Base-by-base conservation (phyloP, 2,797 vertebrate species). In the Neoniphon sammara region DNA sequence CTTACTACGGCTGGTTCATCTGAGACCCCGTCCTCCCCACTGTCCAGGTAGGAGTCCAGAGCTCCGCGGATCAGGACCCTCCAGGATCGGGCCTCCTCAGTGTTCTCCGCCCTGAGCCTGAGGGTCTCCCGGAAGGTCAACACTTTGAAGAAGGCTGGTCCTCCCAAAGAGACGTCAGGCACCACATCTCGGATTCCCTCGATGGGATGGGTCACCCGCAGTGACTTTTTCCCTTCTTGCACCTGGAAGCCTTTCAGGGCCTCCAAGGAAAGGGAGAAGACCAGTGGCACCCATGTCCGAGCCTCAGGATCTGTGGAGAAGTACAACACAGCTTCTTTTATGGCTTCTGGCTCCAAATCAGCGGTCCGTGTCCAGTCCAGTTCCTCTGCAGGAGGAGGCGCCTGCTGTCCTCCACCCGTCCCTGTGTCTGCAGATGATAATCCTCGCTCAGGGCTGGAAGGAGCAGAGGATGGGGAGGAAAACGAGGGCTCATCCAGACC, bases 201-300 rank as follows among this genome's bases (percentile, higher is more conserved):
- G 0, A 97, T 94, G 2, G 92, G 87, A 0, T 95, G 91, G 42
- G 83, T 93, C 64, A 94, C 93, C 17, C 93, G 90, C 59, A 94
- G 77, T 18, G 91, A 61, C 89, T 99, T 98, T 52, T 93, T 93
- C 0, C 85, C 88, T 2, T 93, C 94, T 46, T 93, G 93, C 5
- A 95, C 65, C 2, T 77, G 88, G 75, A 97, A 98, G 63, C 94
- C 96, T 73, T 94, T 96, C 18, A 99, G 81, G 1, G 93, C 82
- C 84, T 97, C 97, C 39, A 97, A 75, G 1, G 97, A 98, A 10
- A 99, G 92, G 15, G 97, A 98, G 66, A 98, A 97, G 53, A 98
- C 87, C 20, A 94, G 92, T 1, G 94, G 94, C 0, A 75, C 46
- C 97, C 97, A 99, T 0, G 84, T 90, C 73, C 90, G 94, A 20